Base-by-base conservation (phyloP, 1,140 invertebrate genomes). In the Euwallacea fornicatus region DNA sequence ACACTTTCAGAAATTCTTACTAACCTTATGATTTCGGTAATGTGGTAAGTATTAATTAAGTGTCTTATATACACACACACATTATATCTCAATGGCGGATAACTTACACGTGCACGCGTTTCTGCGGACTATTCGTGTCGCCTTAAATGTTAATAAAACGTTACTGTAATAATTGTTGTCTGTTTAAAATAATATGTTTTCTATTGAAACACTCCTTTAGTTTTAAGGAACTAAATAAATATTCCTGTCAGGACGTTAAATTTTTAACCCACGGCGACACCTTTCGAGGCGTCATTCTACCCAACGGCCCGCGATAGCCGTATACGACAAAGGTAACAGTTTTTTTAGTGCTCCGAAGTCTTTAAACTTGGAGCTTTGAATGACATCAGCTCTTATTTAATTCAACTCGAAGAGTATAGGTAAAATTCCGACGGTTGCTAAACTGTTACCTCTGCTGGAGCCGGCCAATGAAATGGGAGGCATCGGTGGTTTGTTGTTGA, bases 91-190 rank as follows among this genome's bases (percentile, higher is more conserved):
- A 61, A 15, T 66, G 62, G 46, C 46, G 54, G 21, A 66, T 56
- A 56, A 10, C 10, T 42, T 42, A n/a, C 42, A 59, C 47, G 50
- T 54, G 59, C 58, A 69, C 58, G 44, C 67, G 47, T 58, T 11
- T 64, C 54, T 53, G 56, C 44, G 67, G 15, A 47, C 42, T 69
- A 42, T 61, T 50, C 41, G 58, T 69, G 47, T 69, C 67, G 67
- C 67, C 58, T 69, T 56, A 69, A 69, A 65, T 63, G 56, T 70
- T 63, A 64, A 63, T 55, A 56, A 70, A 70, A 70, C 15, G 56
- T 70, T 70, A 69, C 53, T 46, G 61, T 70, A 70, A 70, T 70
- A 63, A 55, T 64, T 70, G 68, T 70, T 70, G 68, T 70, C 68
- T 70, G 68, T 70, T 70, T 70, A 62, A 70, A 56, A 43, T 55